Evolutionary conservation across 2,113 vertebrate genomes (phyloP), one percentile per base, ranked within the genome.

Genomic region (Gasterosteus nipponicus): DNA sequence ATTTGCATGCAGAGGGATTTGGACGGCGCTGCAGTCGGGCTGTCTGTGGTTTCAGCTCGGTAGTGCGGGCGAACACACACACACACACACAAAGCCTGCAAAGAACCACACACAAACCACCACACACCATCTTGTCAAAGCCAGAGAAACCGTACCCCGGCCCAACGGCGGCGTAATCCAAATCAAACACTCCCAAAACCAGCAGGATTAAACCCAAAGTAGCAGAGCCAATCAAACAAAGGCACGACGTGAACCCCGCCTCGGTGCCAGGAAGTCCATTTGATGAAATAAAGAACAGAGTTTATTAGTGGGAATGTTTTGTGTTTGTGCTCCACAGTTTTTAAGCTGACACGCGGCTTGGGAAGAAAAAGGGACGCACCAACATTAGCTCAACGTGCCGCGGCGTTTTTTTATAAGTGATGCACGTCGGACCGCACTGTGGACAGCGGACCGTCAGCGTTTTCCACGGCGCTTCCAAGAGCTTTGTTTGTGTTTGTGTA

Each of bases 1-100:
- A 93, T 94, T 94, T 93, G 92, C 93, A 93, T 92, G 91, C 89
- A 86, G 88, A 89, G 91, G 93, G 92, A 94, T 94, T 94, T 93
- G 93, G 92, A 90, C 77, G 75, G 22, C 77, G 80, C 87, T 90
- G 86, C 80, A 83, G 87, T 91, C 89, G 87, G 93, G 92, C 91
- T 92, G 92, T 92, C 90, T 93, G 91, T 87, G 85, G 90, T 87
- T 92, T 89, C 88, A 86, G 89, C 92, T 92, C 89, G 84, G 82
- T 89, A 67, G 74, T 83, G 89, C 82, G 81, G 73, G 80, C 82
- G 78, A 76, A 81, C 76, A 82, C 81, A 88, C 81, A 81, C 86
- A 86, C 39, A 78, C 65, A 56, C 80, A 67, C 78, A 46, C 57
- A 73, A 69, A 70, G 33, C 33, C 33, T 6, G 6, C 35, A 38